phyloP scores from a whole-genome alignment of 1,140 invertebrate genomes.

The Bombus cullumanus region DNA sequence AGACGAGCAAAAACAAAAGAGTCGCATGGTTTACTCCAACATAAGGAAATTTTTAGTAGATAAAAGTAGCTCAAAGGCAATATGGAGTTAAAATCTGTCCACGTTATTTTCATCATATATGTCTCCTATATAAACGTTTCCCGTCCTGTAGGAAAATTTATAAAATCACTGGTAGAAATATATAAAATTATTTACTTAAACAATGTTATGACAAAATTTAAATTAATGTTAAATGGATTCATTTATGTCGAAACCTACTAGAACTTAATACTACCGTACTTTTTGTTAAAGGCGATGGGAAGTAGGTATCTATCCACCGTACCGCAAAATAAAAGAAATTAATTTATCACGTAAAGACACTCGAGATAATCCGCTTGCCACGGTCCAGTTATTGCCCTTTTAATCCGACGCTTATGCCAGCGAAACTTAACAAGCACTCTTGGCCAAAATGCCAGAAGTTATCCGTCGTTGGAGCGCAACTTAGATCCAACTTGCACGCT shows the following conservation, averaged over 20 bases:
- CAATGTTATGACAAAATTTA: not conserved
- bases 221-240: not conserved
- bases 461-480: constrained; percentile 61
- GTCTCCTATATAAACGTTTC: not conserved
- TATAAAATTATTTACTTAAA: not conserved
- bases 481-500: constrained; percentile 71
- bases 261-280: not conserved
- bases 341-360: constrained; percentile 17
- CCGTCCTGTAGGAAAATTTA: no score
- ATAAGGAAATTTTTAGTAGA: not conserved
- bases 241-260: not conserved
- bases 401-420: constrained; percentile 56
- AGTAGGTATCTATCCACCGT: not conserved
- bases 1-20: not conserved
- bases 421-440: constrained; percentile 59
- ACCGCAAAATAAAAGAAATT: not conserved
- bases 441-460: constrained; percentile 63
- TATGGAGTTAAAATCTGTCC: not conserved
- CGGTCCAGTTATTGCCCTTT: constrained; percentile 47
- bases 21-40: not conserved
- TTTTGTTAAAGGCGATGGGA: not conserved
- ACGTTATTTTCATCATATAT: not conserved
- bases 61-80: not conserved
- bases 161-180: no score
- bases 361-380: constrained; percentile 36